Conservation (phyloP, 2,797 vertebrate species). For the Balearica regulorum region DNA sequence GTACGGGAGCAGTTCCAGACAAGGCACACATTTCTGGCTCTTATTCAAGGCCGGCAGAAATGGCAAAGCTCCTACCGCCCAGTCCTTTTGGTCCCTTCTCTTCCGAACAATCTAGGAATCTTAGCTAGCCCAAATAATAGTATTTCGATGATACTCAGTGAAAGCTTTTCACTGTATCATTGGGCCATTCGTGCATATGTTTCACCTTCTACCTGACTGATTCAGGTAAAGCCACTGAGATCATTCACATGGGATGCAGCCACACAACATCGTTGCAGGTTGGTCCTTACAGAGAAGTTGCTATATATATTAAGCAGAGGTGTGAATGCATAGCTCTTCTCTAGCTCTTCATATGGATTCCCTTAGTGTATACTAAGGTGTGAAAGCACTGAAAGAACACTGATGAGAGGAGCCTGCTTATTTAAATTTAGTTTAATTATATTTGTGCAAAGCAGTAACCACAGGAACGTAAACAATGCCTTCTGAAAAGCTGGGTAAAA, state of each 20-base stretch:
- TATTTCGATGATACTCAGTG: neutral
- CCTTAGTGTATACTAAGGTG: neutral
- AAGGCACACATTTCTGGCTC: neutral
- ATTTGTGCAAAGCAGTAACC: neutral
- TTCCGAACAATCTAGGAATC: neutral
- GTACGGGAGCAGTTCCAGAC: neutral
- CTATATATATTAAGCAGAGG: neutral
- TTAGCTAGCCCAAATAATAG: neutral
- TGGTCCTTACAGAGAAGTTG: neutral
- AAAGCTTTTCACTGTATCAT: neutral
- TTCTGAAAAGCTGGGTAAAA: neutral
- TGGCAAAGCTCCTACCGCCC: neutral
- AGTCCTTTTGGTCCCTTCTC: neutral
- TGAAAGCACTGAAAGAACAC: neutral
- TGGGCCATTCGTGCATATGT: neutral
- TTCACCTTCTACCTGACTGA: neutral
- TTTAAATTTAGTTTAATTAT: constrained; percentile 5
- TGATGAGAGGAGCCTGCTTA: neutral
- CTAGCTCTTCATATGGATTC: neutral
- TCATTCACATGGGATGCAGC: neutral
- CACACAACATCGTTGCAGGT: fast-evolving
- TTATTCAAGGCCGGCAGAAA: neutral
- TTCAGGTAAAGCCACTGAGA: neutral
- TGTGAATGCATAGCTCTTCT: neutral
- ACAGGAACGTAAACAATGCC: neutral